Evolutionary conservation across 1,140 invertebrate genomes (phyloP), one percentile per base, ranked within the genome.

Genomic region (Cotesia glomerata): DNA sequence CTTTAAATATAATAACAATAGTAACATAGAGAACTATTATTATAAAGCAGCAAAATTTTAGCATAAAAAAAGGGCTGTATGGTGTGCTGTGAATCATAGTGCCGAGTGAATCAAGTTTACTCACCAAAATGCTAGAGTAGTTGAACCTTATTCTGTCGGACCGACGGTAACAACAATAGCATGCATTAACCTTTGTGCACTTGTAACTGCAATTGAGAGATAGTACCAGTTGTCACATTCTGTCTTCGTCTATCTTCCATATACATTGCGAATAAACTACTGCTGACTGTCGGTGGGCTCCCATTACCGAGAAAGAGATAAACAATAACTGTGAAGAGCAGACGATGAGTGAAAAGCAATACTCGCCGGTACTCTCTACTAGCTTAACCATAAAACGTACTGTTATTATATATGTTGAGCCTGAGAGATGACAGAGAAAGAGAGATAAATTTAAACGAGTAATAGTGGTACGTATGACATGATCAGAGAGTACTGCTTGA

Each of bases 161-260:
- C 82, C 79, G 77, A 81, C 80, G 77, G 75, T 82, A 81, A 73
- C 79, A 84, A 86, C 85, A 86, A 86, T 86, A 75, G 84, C 79
- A 80, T 83, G 83, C 84, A 86, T 86, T 86, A 86, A 85, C 84
- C 85, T 86, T 86, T 86, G 83, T 86, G 81, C 82, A 85, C 77
- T 86, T 83, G 83, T 86, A 86, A 86, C 84, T 84, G 84, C 85
- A 86, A 82, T 84, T 81, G 80, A 77, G 82, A 85, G 85, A 85
- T 86, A 86, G 83, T 79, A 75, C 80, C 78, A 45, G 39, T 45
- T 45, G 7, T 45, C 39, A 26, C 5, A 7, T 11, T 45, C 39
- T 45, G 11, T 9, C 39, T 45, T 11, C 11, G 7, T 45, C 11
- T 45, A 9, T 79, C 75, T 73, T 76, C 26, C 2, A 26, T 26